Base-by-base conservation (phyloP, 1,140 invertebrate genomes). In the Parapsyche elsis region DNA sequence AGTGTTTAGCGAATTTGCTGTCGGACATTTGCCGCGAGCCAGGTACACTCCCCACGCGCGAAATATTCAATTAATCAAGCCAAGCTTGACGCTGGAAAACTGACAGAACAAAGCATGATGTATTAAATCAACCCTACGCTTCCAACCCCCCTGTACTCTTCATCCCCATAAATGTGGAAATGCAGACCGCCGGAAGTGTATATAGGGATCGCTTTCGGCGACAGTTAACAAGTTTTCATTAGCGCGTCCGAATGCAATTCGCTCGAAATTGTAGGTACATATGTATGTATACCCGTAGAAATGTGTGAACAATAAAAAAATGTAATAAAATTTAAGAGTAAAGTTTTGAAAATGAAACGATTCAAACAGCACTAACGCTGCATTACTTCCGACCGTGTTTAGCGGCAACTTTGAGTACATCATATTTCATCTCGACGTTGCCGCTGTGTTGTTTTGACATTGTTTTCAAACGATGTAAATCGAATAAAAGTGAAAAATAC, bases 381-480 rank as follows among this genome's bases (percentile, higher is more conserved):
- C 71, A 38, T 73, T 30, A 73, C 38, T 73, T 59, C 24, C 44
- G 24, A 59, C 74, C 12, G 12, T 59, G 57, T 64, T 61, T 26
- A 26, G 57, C 38, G 53, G 44, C 9, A 59, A 30, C 75, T 64
- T 49, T 44, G 75, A 77, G 75, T 77, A 57, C 75, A 77, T 77
- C 75, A 77, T 77, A 77, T 77, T 77, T 77, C 75, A 77, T 61
- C 57, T 44, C 53, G 75, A 45, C 75, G 45, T 77, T 77, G 10
- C 12, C 49, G 30, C 30, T 77, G 44, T 46, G 46, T 19, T 77
- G 49, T 10, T 53, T 24, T 46, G 73, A 14, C 46, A 75, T 75
- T 77, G 75, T 76, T 76, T 59, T 38, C 19, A 5, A 49, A 75
- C 24, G 49, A 53, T 21, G 23, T 7, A 16, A 61, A 61, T 61